A percentile compares a stretch with the other conserved stretches of the same genome.
Conservation (phyloP, 53 echinoderm and acorn worm species). For the Temnopleurus reevesii region DNA sequence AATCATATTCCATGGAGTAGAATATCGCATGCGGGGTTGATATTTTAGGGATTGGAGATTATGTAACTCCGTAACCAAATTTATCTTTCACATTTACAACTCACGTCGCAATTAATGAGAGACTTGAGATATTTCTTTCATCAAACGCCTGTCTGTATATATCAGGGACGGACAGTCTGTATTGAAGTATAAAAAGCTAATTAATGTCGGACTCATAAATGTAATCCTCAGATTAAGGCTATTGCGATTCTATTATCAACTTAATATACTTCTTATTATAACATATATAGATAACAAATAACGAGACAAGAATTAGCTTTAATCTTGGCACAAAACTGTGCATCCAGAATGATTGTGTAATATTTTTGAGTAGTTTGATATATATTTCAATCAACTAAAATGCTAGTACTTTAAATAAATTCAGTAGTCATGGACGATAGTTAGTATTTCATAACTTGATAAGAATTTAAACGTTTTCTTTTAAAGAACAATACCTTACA, state of each 20-base stretch:
- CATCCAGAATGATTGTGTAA: neutral
- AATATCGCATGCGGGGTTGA: neutral
- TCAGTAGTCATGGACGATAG: too few species aligned
- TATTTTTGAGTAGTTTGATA: neutral
- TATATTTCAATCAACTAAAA: neutral
- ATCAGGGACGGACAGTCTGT: slow-evolving; percentile 13
- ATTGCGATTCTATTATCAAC: neutral
- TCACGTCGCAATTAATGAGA: neutral
- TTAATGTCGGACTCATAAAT: neutral
- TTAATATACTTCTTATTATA: neutral
- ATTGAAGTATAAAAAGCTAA: neutral
- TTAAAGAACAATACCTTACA: too few species aligned
- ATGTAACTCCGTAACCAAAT: too few species aligned
- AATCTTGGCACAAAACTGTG: neutral
- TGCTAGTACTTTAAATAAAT: too few species aligned
- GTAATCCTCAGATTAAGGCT: slow-evolving; percentile 1
- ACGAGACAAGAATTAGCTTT: neutral
- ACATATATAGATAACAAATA: neutral
- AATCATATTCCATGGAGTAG: neutral
- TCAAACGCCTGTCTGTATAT: neutral
- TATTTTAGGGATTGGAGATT: neutral
- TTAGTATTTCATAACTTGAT: too few species aligned
- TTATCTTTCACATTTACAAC: neutral
- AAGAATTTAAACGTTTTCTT: too few species aligned
- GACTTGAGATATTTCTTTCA: neutral